Conservation (phyloP, 2,888 invertebrate species). For the Pherbina coryleti region DNA sequence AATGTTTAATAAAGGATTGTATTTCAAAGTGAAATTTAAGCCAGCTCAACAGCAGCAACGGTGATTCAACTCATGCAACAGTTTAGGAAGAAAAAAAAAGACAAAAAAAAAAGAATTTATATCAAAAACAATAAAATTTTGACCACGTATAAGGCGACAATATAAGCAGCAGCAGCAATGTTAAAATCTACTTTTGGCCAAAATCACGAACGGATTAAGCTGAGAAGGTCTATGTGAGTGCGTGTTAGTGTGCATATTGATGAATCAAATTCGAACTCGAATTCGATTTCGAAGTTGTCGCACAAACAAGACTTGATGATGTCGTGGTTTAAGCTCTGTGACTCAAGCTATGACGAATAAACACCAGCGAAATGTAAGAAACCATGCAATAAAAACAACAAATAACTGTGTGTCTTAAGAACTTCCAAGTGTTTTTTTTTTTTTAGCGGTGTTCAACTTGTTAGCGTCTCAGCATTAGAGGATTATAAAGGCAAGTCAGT, state of each 20-base stretch:
- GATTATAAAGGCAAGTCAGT: too few species aligned
- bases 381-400: too few species aligned
- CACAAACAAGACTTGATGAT: neutral
- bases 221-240: neutral
- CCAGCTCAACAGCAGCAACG: neutral
- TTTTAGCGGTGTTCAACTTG: too few species aligned
- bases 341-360: neutral
- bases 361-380: neutral
- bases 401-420: too few species aligned
- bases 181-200: neutral
- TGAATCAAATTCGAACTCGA: neutral
- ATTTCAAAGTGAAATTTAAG: neutral
- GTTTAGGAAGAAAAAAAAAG: neutral
- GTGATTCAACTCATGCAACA: neutral
- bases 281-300: slow-evolving; percentile 1
- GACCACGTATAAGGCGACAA: neutral
- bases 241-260: neutral
- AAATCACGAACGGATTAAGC: neutral
- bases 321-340: neutral
- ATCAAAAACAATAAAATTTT: neutral
- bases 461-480: too few species aligned
- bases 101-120: neutral
- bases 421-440: too few species aligned
- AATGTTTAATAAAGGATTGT: too few species aligned
- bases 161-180: neutral